phyloP scores from a whole-genome alignment of 2,113 vertebrate species.

The Fulica atra region DNA sequence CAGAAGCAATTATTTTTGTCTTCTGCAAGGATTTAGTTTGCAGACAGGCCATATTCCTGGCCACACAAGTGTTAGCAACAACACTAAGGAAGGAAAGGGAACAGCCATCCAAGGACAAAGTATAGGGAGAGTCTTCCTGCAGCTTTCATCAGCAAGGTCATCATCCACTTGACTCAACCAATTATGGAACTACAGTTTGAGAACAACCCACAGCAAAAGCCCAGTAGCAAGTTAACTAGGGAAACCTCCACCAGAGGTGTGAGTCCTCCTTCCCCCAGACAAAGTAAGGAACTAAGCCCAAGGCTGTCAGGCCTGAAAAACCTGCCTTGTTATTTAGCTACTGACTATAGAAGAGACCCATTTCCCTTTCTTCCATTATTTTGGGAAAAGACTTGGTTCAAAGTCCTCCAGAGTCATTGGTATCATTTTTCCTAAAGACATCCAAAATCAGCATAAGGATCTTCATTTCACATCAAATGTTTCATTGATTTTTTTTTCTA shows the following conservation, averaged over 20 bases:
- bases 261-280: neutral
- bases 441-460: neutral
- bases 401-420: neutral
- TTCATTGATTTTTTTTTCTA: neutral
- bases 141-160: neutral
- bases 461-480: neutral
- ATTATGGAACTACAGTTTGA: neutral
- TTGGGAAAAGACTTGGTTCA: neutral
- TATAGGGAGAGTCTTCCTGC: neutral
- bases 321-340: neutral
- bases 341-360: neutral
- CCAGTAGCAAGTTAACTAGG: neutral
- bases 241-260: neutral
- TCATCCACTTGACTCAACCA: neutral
- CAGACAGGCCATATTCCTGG: neutral
- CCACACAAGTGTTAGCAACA: neutral
- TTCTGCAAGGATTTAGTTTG: neutral
- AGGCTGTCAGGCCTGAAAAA: neutral
- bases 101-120: rapidly evolving
- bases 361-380: neutral
- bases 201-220: neutral
- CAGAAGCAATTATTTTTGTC: neutral
- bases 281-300: neutral
- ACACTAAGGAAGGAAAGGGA: neutral
- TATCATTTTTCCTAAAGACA: neutral